phyloP scores from a whole-genome alignment of 2,888 invertebrate genomes.

The Eupithecia subumbrata region DNA sequence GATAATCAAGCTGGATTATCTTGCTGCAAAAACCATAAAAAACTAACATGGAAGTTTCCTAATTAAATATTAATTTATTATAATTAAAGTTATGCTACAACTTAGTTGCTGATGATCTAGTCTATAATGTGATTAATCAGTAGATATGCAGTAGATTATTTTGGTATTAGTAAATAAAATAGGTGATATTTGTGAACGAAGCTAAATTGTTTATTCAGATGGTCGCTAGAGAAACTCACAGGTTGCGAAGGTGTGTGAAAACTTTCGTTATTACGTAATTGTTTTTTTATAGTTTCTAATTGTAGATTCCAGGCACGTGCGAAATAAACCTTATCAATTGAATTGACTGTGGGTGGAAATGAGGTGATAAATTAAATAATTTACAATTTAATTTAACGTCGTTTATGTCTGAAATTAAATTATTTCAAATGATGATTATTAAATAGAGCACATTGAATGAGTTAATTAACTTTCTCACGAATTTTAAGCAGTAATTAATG shows the following conservation, averaged over 20 bases:
- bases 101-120: background rate
- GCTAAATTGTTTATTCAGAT: slow-evolving; percentile 29
- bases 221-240: slow-evolving; percentile 9
- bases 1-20: slow-evolving; percentile 2
- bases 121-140: background rate
- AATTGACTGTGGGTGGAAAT: background rate
- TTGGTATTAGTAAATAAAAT: background rate
- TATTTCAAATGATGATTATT: background rate
- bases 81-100: background rate
- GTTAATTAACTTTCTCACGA: background rate
- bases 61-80: background rate
- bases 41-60: background rate
- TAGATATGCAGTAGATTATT: background rate
- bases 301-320: background rate
- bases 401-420: background rate
- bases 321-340: background rate
- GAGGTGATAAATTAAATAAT: background rate
- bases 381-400: background rate
- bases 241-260: slow-evolving; percentile 7
- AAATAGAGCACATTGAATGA: background rate
- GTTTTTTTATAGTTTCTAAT: slow-evolving; percentile 9
- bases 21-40: background rate
- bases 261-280: slow-evolving; percentile 20
- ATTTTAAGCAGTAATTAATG: background rate
- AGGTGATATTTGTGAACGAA: slow-evolving; percentile 10